Evolutionary conservation across 2,113 vertebrate genomes (phyloP).

Genomic region (Poicephalus gulielmi): DNA sequence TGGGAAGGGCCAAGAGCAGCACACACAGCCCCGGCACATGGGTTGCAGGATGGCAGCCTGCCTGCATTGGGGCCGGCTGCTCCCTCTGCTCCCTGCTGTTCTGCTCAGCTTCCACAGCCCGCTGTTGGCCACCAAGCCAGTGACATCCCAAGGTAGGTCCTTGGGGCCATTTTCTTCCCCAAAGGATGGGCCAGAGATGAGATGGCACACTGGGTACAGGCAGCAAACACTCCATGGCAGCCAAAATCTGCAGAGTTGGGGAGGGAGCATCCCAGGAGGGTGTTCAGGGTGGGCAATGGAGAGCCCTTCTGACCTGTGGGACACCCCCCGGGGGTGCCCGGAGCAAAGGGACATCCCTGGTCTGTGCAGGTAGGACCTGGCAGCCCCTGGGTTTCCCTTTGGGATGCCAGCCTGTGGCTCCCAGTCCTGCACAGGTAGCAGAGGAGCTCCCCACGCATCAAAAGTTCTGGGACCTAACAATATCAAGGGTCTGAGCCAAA

Average conservation of each 20-base stretch:
- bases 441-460: not conserved
- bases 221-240: not conserved
- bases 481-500: not conserved
- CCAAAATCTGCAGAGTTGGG: not conserved
- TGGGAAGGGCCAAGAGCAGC: not conserved
- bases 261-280: not conserved
- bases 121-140: not conserved
- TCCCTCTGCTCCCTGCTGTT: not conserved
- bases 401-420: not conserved
- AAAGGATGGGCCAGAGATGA: not conserved
- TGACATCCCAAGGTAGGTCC: conserved; percentile 64
- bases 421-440: not conserved
- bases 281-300: fast-evolving
- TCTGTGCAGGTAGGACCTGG: not conserved
- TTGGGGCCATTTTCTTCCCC: not conserved
- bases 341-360: not conserved
- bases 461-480: not conserved
- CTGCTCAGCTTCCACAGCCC: not conserved
- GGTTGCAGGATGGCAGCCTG: conserved; percentile 20
- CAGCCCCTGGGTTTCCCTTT: not conserved
- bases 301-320: not conserved
- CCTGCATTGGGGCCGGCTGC: not conserved
- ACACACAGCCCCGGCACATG: fast-evolving
- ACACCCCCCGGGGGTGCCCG: not conserved
- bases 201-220: fast-evolving